Evolutionary conservation across 2,113 vertebrate species (phyloP), one percentile per base, ranked within the genome.

Genomic region (Eulemur macaco): DNA sequence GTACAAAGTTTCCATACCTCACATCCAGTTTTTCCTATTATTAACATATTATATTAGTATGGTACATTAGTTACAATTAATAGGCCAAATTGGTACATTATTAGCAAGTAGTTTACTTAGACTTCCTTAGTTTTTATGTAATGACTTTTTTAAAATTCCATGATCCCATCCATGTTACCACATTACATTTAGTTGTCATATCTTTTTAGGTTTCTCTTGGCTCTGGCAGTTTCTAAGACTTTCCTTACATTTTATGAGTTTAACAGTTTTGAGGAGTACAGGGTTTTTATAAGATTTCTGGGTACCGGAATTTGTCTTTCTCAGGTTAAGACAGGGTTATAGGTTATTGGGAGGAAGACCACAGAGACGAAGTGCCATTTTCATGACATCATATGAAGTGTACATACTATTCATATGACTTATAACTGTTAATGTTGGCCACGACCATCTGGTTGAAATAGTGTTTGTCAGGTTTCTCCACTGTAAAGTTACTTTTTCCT

Each of bases 241-340:
- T 60, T 54, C 42, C 69, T 92, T 94, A 77, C 18, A 60, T 92
- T 87, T 89, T 37, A 94, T 71, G 77, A 95, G 45, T 17, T 91
- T 94, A 47, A 83, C 34, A 37, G 31, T 82, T 94, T 84, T 63
- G 50, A 90, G 31, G 77, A 86, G 37, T 88, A 39, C 23, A 87
- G 42, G 31, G 64, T 42, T 74, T 73, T 94, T 78, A 88, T 71
- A 78, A 25, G 60, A 63, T 64, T 77, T 14, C 34, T 56, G 69
- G 77, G 31, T 63, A 54, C 25, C 56, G 17, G 54, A 71, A 94
- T 96, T 66, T 80, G 34, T 80, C 56, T 85, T 80, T 85, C 47
- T 66, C 47, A 74, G 39, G 73, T 10, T 73, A 92, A 73, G 13
- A 78, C 2, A 23, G 47, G 25, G 29, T 39, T 88, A 64, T 37